phyloP scores from a whole-genome alignment of 2,113 vertebrate genomes.

The Silurus asotus region DNA sequence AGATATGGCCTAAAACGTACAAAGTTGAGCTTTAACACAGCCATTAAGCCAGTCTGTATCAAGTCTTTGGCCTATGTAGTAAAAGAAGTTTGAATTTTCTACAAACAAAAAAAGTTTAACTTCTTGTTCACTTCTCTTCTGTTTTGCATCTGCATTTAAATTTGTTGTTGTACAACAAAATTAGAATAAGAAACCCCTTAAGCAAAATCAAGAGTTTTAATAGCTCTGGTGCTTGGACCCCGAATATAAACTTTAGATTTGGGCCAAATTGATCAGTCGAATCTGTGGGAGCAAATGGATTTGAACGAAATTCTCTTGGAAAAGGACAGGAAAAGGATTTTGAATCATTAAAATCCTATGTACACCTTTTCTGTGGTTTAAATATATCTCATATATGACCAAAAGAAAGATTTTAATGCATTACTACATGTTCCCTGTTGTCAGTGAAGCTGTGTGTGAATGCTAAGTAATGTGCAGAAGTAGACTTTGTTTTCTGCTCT shows the following conservation, averaged over 20 bases:
- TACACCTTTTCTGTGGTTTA: background rate
- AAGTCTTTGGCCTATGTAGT: background rate
- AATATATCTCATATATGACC: background rate
- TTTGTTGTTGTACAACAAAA: background rate
- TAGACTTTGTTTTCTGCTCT: background rate
- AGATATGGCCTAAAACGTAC: background rate
- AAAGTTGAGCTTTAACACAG: background rate
- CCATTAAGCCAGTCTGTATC: background rate
- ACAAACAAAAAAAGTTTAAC: background rate
- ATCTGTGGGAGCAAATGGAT: background rate
- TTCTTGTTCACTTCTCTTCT: background rate
- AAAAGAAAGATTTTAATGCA: background rate
- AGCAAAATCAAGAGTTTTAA: background rate
- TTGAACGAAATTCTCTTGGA: background rate
- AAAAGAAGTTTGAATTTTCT: too few relatives aligned
- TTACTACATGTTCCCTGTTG: background rate
- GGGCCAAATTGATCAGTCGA: background rate
- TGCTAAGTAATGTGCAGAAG: conserved; percentile 9
- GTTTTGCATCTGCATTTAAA: too few relatives aligned
- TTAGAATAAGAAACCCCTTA: background rate
- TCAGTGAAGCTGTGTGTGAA: background rate
- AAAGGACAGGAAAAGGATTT: background rate
- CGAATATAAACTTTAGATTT: background rate
- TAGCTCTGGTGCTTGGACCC: background rate
- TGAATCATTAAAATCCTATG: background rate